These are phyloP conservation scores for Taeniopygia guttata DNA, from an alignment of 2,797 vertebrate genomes.

Conservation along the genomic window DNA sequence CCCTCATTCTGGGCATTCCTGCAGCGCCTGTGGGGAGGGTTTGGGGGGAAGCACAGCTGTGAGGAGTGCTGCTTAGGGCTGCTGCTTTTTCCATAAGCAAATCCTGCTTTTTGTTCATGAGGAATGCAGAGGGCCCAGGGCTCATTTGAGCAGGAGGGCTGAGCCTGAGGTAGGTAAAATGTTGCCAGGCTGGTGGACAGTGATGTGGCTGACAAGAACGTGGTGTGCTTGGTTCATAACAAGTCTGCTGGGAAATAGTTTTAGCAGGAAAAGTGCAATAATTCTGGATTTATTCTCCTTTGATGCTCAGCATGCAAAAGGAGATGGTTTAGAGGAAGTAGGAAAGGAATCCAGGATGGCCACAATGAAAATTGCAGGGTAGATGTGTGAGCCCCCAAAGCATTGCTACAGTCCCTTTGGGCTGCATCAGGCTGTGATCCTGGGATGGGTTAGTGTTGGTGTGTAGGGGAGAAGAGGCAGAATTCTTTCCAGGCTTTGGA, in stretches of 20 bases:
- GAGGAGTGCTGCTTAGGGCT: background rate
- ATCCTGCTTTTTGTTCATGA: background rate
- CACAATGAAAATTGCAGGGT: background rate
- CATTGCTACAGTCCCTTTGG: rapidly evolving
- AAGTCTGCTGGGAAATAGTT: slow-evolving; percentile 15
- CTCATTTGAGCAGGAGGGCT: background rate
- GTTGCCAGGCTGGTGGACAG: background rate
- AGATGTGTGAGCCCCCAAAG: background rate
- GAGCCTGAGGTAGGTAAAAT: background rate
- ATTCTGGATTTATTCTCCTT: slow-evolving; percentile 34
- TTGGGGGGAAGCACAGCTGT: background rate
- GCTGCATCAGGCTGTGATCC: too few species aligned
- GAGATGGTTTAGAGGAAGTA: background rate
- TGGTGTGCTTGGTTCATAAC: background rate
- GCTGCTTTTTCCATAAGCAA: background rate
- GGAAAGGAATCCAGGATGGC: background rate
- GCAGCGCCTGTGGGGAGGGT: background rate
- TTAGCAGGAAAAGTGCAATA: background rate
- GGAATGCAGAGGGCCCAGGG: background rate
- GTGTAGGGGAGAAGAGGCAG: background rate
- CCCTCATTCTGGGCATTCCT: background rate
- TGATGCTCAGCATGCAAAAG: background rate
- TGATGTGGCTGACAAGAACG: background rate
- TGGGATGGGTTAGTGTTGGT: background rate
- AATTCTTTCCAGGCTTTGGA: background rate